Evolutionary conservation across 2,797 vertebrate species (phyloP).

Genomic region (Mycteria americana): DNA sequence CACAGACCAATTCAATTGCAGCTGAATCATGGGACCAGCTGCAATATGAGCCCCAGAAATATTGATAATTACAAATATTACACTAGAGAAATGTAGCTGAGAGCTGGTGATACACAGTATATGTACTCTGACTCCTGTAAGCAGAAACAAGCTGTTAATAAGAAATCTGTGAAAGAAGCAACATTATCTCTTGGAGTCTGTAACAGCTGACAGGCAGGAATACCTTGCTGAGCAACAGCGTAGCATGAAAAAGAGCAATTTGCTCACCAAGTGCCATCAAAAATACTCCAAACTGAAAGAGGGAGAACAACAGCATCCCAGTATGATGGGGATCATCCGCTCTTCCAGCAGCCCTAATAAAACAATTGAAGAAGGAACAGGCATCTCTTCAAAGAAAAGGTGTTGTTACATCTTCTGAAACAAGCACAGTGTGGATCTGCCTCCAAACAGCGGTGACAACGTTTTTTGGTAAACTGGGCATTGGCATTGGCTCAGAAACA

Average conservation of each 20-base stretch:
- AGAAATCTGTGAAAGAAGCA: constrained; percentile 31
- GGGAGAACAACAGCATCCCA: background rate
- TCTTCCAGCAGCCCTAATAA: background rate
- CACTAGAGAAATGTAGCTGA: constrained; percentile 17
- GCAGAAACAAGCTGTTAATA: constrained; percentile 48
- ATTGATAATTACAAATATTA: constrained; percentile 46
- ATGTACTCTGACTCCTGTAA: background rate
- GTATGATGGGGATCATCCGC: background rate
- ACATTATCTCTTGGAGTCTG: background rate
- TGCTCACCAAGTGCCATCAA: background rate
- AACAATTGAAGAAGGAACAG: background rate
- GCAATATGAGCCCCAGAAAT: constrained; percentile 36
- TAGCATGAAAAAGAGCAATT: background rate
- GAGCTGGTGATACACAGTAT: background rate
- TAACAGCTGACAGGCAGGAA: constrained; percentile 46
- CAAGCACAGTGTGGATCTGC: background rate
- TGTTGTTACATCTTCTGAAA: background rate
- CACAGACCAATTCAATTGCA: constrained; percentile 35
- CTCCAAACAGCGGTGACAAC: background rate
- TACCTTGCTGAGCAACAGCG: background rate
- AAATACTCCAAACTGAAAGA: background rate
- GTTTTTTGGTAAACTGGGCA: background rate
- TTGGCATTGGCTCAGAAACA: background rate
- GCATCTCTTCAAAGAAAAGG: background rate
- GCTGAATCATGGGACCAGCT: constrained; percentile 44